These are phyloP conservation scores for Ochropleura leucogaster DNA, from an alignment of 2,888 invertebrate genomes.

Conservation along the genomic window DNA sequence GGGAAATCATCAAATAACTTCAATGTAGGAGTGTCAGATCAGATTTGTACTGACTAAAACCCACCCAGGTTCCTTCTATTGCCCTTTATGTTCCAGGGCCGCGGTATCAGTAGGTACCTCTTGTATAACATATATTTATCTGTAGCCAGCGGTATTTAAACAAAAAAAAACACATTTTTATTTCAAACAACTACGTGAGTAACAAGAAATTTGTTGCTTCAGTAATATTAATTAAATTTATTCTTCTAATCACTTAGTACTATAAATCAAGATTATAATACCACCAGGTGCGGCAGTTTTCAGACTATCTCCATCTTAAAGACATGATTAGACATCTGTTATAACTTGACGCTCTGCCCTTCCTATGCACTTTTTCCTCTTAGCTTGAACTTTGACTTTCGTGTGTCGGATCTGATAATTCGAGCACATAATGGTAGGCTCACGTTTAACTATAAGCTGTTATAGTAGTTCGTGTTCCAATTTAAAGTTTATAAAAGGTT, in stretches of 20 bases:
- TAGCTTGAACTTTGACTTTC: constrained; percentile 35
- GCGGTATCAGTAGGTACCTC: neutral
- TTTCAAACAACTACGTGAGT: too few species aligned
- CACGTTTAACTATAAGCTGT: constrained; percentile 46
- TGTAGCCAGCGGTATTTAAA: too few species aligned
- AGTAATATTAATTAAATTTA: too few species aligned
- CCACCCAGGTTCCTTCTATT: too few species aligned
- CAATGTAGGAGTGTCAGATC: too few species aligned
- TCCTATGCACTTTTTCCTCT: constrained; percentile 10
- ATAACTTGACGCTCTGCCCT: neutral
- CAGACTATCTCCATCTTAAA: neutral
- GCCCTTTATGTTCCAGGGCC: too few species aligned
- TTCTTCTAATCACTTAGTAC: too few species aligned
- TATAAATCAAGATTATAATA: too few species aligned
- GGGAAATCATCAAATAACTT: too few species aligned
- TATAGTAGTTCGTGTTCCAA: constrained; percentile 34
- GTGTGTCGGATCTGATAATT: constrained; percentile 15
- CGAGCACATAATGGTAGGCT: constrained; percentile 32
- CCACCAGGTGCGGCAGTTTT: neutral
- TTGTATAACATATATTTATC: neutral
- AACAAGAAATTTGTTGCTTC: too few species aligned
- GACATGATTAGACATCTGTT: neutral
- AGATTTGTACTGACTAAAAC: too few species aligned
- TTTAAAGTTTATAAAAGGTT: constrained; percentile 44
- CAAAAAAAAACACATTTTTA: too few species aligned